Conservation (phyloP, 2,888 invertebrate species). For the Rugalucina vietnamica region DNA sequence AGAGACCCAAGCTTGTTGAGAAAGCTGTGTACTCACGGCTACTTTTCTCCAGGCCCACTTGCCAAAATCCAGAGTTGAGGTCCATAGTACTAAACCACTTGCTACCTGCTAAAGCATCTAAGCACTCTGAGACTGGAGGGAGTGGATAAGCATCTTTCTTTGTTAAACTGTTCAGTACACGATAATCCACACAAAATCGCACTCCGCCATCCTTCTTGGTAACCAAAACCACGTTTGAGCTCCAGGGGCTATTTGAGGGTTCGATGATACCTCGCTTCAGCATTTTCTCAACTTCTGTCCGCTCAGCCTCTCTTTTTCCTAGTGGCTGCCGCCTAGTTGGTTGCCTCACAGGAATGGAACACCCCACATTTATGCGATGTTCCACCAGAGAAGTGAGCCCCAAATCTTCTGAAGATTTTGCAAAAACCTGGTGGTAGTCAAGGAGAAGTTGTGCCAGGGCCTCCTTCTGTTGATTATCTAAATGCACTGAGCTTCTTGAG, state of each 20-base stretch:
- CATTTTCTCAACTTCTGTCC: constrained; percentile 48
- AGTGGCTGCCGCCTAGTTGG: constrained; percentile 28
- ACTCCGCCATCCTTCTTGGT: constrained; percentile 40
- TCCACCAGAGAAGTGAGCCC: constrained; percentile 8
- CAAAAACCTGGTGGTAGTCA: constrained; percentile 1
- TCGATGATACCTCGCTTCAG: constrained; percentile 47
- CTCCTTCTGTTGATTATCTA: no score
- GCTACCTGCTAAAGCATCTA: constrained; percentile 50
- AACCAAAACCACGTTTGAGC: constrained; percentile 54
- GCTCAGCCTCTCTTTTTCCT: constrained; percentile 22
- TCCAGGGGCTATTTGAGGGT: constrained; percentile 46
- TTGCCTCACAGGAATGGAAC: constrained; percentile 40
- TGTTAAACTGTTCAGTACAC: constrained; percentile 61
- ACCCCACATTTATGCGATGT: constrained; percentile 40
- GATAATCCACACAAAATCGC: constrained; percentile 54
- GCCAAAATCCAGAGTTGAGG: constrained; percentile 64
- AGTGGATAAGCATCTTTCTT: constrained; percentile 62
- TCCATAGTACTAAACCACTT: constrained; percentile 58
- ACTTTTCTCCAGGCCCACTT: constrained; percentile 42
- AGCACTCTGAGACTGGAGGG: constrained; percentile 56
- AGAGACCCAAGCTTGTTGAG: constrained; percentile 3
- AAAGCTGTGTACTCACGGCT: background rate
- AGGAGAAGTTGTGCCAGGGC: no score
- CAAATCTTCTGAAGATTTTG: background rate
- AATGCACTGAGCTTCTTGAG: background rate